These are phyloP conservation scores for Ethmia dodecea DNA, from an alignment of 2,888 invertebrate genomes.

Conservation along the genomic window DNA sequence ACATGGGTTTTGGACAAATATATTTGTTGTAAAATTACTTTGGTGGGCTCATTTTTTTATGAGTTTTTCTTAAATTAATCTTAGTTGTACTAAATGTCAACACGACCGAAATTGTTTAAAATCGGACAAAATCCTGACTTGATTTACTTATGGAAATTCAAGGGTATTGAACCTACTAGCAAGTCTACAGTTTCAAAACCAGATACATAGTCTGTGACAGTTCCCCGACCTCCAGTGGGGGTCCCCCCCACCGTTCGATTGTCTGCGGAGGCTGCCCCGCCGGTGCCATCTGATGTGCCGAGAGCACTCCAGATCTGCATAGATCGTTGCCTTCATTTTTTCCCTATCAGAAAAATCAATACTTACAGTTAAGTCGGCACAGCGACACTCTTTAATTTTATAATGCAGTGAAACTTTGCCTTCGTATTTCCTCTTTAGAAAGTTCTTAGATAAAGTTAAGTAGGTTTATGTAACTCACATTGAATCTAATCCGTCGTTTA, in stretches of 20 bases:
- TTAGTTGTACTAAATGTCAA: too few relatives aligned
- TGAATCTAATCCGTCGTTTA: too few relatives aligned
- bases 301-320: conserved; percentile 78
- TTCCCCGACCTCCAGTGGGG: conserved; percentile 64
- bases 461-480: too few relatives aligned
- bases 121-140: too few relatives aligned
- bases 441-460: too few relatives aligned
- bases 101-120: too few relatives aligned
- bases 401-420: conserved; percentile 36
- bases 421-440: too few relatives aligned
- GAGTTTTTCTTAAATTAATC: too few relatives aligned
- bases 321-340: conserved; percentile 78
- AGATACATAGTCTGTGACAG: conserved; percentile 51
- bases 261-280: conserved; percentile 76
- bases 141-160: too few relatives aligned
- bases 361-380: conserved; percentile 64
- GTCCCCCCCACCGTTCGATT: conserved; percentile 70
- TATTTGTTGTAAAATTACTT: too few relatives aligned
- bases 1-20: too few relatives aligned
- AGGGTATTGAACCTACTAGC: neutral
- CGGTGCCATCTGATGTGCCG: conserved; percentile 78
- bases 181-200: neutral
- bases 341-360: conserved; percentile 77
- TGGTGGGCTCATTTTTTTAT: too few relatives aligned
- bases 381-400: conserved; percentile 63